phyloP scores from a whole-genome alignment of 2,113 vertebrate genomes.

The Herpailurus yagouaroundi region DNA sequence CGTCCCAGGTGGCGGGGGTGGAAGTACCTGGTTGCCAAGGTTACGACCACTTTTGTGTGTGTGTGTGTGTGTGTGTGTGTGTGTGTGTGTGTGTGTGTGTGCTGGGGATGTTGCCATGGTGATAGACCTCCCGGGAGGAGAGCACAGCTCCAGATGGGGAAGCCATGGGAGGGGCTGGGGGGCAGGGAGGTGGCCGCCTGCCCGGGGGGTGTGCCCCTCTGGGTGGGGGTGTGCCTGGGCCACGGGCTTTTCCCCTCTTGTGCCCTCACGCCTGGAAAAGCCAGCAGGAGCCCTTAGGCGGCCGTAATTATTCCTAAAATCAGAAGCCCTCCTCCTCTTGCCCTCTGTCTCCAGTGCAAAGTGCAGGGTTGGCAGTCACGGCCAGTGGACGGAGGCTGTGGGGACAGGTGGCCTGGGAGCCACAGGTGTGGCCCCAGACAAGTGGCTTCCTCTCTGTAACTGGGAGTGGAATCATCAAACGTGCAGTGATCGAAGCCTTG shows the following conservation, averaged over 20 bases:
- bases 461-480: too few species aligned
- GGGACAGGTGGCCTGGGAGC: background rate
- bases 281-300: background rate
- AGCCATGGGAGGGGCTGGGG: background rate
- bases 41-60: background rate
- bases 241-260: accelerated
- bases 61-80: background rate
- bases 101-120: constrained; percentile 20
- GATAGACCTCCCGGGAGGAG: background rate
- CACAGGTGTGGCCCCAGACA: background rate
- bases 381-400: background rate
- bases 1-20: background rate
- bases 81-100: background rate
- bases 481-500: too few species aligned
- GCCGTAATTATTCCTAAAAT: background rate
- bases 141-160: background rate
- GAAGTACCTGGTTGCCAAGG: constrained; percentile 69
- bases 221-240: background rate
- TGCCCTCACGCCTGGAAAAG: background rate
- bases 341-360: background rate
- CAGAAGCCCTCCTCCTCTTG: background rate
- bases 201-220: too few species aligned
- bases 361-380: background rate
- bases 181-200: background rate
- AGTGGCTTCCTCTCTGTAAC: background rate